phyloP scores from a whole-genome alignment of 2,113 vertebrate genomes.

The Sus scrofa region T2T-Sscrofa CM000818.6:100264001-100264500 shows the following conservation, averaged over 20 bases:
- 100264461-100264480: not conserved
- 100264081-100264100: not conserved
- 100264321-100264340: not conserved
- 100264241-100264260: not conserved
- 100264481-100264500: not conserved
- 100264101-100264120: not conserved
- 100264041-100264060: not conserved
- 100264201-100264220: not conserved
- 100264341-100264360: conserved; percentile 31
- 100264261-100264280: not conserved
- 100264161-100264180: conserved; percentile 30
- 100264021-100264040: not conserved
- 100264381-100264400: conserved; percentile 39
- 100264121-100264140: not conserved
- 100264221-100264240: not conserved
- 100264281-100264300: not conserved
- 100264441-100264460: not conserved
- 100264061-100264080: not conserved
- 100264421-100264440: conserved; percentile 24
- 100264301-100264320: conserved; percentile 44
- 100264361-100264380: conserved; percentile 52
- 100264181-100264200: not conserved
- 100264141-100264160: not conserved
- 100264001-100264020: not conserved
- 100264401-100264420: not conserved